Conservation (phyloP, 2,113 vertebrate species). For the Sinocyclocheilus grahami region DNA sequence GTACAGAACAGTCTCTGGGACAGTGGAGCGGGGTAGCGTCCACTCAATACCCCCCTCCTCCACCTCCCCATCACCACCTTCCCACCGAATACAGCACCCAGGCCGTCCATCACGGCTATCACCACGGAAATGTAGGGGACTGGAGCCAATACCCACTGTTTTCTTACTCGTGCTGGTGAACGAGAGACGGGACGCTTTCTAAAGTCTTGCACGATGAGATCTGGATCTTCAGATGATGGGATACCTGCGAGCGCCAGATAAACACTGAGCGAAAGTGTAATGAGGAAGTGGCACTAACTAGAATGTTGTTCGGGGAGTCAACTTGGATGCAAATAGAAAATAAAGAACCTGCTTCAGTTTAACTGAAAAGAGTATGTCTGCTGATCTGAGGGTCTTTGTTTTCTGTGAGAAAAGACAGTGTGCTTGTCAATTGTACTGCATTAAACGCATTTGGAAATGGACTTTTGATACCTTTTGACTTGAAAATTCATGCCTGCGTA, state of each 20-base stretch:
- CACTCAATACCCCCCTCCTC: slow-evolving; percentile 76
- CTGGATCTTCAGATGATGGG: not conserved
- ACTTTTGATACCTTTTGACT: slow-evolving; percentile 20
- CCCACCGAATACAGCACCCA: slow-evolving; percentile 80
- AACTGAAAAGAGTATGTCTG: not conserved
- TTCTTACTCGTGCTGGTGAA: slow-evolving; percentile 90
- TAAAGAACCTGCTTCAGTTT: not conserved
- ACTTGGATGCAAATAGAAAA: not conserved
- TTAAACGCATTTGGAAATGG: not conserved
- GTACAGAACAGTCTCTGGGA: slow-evolving; percentile 76
- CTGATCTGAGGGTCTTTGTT: not conserved
- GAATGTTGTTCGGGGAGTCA: not conserved
- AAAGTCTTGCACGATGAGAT: too few relatives aligned
- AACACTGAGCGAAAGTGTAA: slow-evolving; percentile 6
- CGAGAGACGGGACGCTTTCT: not conserved
- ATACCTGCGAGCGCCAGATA: not conserved
- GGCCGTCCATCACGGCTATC: slow-evolving; percentile 78
- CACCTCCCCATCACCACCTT: slow-evolving; percentile 75
- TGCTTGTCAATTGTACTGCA: not conserved
- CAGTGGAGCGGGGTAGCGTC: slow-evolving; percentile 82
- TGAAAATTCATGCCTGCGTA: slow-evolving; percentile 4
- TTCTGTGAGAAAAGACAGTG: not conserved
- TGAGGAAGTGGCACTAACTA: slow-evolving; percentile 11
- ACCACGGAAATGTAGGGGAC: slow-evolving; percentile 81
- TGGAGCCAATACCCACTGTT: slow-evolving; percentile 91